Evolutionary conservation across 2,888 invertebrate genomes (phyloP), one percentile per base, ranked within the genome.

Genomic region (Leucophora obtusa): DNA sequence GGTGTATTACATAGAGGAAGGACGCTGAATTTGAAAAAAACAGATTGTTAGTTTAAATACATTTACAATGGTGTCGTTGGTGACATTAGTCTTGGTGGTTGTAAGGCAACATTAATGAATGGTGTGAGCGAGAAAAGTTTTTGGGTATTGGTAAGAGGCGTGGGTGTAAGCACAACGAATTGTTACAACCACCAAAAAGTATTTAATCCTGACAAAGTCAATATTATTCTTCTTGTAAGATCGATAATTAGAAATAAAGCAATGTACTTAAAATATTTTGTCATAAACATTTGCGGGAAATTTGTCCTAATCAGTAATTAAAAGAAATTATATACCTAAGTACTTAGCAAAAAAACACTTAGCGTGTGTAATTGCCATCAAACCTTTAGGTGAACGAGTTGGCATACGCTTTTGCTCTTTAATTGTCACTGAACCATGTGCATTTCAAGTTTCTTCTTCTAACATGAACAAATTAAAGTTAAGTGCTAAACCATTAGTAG

Each of bases 11-110:
- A 71, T 43, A 60, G 50, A 69, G 54, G 69, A 69, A 76, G 76
- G 76, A 70, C 69, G 15, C 6, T 63, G 6, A 58, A 76, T 47
- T 38, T 74, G 24, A 14, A 70, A 58, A 69, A 58, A 63, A 56
- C 73, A 81, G 70, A 81, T 77, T 81, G 77, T 77, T 77, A 70
- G 69, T 70, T 75, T 73, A 76, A 68, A 68, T 58, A 80, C 47
- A 72, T 70, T 59, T 38, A 50, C 33, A 71, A 68, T 71, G 71
- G 71, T 68, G 79, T 50, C 75, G 75, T 73, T 81, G 81, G 81
- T 81, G 81, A 81, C 81, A 81, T 77, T 70, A 77, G 70, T 62
- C 66, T 50, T 62, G 71, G 68, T 75, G 77, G 77, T 69, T 21
- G 68, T 72, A 43, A 18, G 14, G 14, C 38, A 43, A 47, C 43